Conservation (phyloP, 2,113 vertebrate species). For the Triplophysa dalaica region DNA sequence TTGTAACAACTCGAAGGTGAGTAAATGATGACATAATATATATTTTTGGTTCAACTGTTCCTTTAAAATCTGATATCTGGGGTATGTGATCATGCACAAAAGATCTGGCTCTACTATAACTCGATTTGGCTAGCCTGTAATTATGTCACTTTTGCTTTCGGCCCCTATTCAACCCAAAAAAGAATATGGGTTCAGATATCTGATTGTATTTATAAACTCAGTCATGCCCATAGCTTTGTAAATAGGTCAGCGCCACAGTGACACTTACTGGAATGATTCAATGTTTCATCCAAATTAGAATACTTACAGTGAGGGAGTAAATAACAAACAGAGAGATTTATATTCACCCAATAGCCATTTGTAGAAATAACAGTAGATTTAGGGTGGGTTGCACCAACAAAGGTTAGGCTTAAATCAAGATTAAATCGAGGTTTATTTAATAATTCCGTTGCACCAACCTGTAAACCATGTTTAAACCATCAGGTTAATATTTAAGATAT, state of each 20-base stretch:
- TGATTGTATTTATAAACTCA: conserved; percentile 56
- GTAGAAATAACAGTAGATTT: not conserved
- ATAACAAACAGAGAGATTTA: conserved; percentile 8
- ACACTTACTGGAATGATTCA: conserved; percentile 5
- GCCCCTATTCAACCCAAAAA: conserved; percentile 27
- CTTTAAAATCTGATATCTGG: not conserved
- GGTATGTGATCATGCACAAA: conserved; percentile 19
- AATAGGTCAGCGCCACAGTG: conserved; percentile 51
- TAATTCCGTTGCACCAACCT: too few species aligned
- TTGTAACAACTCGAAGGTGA: too few species aligned
- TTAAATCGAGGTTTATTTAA: too few species aligned
- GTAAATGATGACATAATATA: too few species aligned
- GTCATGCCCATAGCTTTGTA: conserved; percentile 12
- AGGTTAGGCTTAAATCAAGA: too few species aligned
- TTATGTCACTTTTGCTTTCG: conserved; percentile 29
- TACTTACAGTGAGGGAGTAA: conserved; percentile 24
- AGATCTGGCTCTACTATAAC: conserved; percentile 12
- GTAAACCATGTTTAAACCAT: too few species aligned
- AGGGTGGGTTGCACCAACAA: too few species aligned
- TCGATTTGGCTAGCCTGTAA: not conserved
- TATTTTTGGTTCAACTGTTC: too few species aligned
- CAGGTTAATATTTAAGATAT: too few species aligned
- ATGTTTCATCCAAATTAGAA: conserved; percentile 23
- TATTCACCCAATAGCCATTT: not conserved
- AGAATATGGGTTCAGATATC: conserved; percentile 48